Conservation (phyloP, 2,113 vertebrate species). For the Xerus inauris region DNA sequence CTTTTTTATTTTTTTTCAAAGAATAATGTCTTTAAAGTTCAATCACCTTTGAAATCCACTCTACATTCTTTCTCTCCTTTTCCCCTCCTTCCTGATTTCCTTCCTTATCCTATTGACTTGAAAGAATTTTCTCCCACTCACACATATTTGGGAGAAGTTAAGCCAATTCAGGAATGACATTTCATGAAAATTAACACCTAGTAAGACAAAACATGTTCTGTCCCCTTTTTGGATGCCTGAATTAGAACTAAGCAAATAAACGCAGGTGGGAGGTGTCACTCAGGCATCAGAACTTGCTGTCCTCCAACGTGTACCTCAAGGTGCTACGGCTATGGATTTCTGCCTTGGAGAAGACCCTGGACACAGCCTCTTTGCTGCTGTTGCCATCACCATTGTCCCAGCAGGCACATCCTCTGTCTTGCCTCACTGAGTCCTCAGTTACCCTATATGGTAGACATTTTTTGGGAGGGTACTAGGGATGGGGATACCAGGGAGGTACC, state of each 20-base stretch:
- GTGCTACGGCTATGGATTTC: not conserved
- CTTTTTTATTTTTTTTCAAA: not conserved
- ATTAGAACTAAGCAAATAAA: slow-evolving; percentile 75
- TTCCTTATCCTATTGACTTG: slow-evolving; percentile 44
- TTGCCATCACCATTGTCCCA: too few species aligned
- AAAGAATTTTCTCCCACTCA: slow-evolving; percentile 66
- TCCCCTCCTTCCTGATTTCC: not conserved
- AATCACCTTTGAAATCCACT: not conserved
- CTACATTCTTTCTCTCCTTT: not conserved
- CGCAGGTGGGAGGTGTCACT: slow-evolving; percentile 73
- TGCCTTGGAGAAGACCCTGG: not conserved
- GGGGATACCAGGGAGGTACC: not conserved
- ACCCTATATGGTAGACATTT: not conserved
- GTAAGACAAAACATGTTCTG: slow-evolving; percentile 74
- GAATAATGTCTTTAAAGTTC: slow-evolving; percentile 11
- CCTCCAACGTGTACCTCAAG: not conserved
- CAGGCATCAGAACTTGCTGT: slow-evolving; percentile 45
- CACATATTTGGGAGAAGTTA: slow-evolving; percentile 69
- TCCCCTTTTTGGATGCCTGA: slow-evolving; percentile 60
- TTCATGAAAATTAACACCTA: slow-evolving; percentile 80
- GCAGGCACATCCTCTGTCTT: not conserved
- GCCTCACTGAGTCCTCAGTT: not conserved
- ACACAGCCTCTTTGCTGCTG: too few species aligned
- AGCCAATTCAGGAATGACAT: slow-evolving; percentile 71
- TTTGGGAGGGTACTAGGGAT: too few species aligned